Percentiles rank a stretch among this genome's conserved stretches.
Evolutionary conservation across 2,888 invertebrate genomes (phyloP).

Genomic region (Euzetes globulus): DNA sequence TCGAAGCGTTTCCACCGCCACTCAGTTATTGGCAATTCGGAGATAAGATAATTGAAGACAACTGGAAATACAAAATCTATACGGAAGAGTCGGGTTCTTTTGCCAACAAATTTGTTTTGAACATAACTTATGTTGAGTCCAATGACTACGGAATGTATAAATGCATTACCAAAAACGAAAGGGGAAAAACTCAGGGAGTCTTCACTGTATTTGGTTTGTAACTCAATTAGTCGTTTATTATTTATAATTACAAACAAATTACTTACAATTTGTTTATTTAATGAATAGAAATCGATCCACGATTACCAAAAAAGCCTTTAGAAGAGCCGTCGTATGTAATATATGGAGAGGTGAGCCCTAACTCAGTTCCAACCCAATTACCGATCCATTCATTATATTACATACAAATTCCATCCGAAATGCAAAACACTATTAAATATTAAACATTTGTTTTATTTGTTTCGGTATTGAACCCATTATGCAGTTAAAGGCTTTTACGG

Average conservation of each 20-base stretch:
- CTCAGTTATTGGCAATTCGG: slow-evolving; percentile 74
- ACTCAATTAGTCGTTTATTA: not conserved
- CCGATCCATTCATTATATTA: not conserved
- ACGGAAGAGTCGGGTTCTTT: slow-evolving; percentile 38
- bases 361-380: not conserved
- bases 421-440: not conserved
- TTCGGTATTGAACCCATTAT: not conserved
- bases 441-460: not conserved
- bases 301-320: slow-evolving; percentile 37
- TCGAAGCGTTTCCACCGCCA: slow-evolving; percentile 80
- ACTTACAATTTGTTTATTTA: not conserved
- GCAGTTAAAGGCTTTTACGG: not conserved
- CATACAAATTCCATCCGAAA: not conserved
- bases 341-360: slow-evolving; percentile 38
- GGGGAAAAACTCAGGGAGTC: slow-evolving; percentile 68
- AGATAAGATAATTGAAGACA: slow-evolving; percentile 62
- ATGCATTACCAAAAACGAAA: slow-evolving; percentile 75
- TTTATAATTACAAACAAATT: slow-evolving; percentile 1
- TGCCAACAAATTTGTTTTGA: slow-evolving; percentile 64
- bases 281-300: slow-evolving; percentile 39
- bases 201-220: slow-evolving; percentile 59
- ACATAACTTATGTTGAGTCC: slow-evolving; percentile 60
- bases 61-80: slow-evolving; percentile 54
- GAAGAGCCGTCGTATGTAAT: slow-evolving; percentile 37
- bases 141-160: slow-evolving; percentile 68